Evolutionary conservation across 2,888 invertebrate species (phyloP).

Genomic region (Mallateleia sp.): DNA sequence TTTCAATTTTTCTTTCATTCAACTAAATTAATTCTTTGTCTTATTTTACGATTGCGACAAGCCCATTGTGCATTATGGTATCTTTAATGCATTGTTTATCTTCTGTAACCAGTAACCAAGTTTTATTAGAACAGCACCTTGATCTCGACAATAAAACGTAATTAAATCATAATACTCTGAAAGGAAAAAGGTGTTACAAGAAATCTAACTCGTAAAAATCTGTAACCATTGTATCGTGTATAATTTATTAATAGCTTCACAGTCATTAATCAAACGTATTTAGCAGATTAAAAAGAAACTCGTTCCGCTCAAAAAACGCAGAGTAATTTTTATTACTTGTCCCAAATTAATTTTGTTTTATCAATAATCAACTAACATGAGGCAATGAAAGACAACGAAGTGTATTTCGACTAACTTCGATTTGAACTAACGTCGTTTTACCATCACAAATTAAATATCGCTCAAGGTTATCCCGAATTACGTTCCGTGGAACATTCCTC

Average conservation of each 20-base stretch:
- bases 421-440: conserved; percentile 22
- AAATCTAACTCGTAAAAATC: background rate
- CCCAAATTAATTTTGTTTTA: background rate
- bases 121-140: background rate
- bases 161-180: background rate
- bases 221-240: too few relatives aligned
- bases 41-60: conserved; percentile 1
- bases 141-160: background rate
- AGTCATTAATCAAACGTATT: too few relatives aligned
- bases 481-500: conserved; percentile 2
- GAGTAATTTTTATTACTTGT: background rate
- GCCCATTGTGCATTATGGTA: conserved; percentile 18
- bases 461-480: conserved; percentile 20
- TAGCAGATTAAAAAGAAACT: too few relatives aligned
- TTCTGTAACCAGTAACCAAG: background rate
- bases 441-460: conserved; percentile 10
- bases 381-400: background rate
- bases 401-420: background rate
- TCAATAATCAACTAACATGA: background rate
- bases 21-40: conserved; percentile 11
- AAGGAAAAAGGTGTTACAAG: background rate
- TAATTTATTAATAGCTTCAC: too few relatives aligned
- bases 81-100: conserved; percentile 14
- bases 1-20: background rate
- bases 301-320: too few relatives aligned